Conservation (phyloP, 2,888 invertebrate genomes). For the Polyommatus iphigenia region DNA sequence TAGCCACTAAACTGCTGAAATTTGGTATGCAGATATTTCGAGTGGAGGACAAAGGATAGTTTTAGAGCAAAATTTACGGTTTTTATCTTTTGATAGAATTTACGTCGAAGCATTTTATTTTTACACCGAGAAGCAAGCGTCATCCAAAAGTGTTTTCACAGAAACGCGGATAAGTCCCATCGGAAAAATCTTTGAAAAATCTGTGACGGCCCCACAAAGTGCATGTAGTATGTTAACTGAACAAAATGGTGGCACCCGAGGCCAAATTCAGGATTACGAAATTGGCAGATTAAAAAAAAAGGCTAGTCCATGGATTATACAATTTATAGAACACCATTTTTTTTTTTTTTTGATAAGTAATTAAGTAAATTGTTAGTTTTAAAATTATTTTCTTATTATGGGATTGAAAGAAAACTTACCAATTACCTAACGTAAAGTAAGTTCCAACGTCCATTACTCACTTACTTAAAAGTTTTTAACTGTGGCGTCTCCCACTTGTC, state of each 20-base stretch:
- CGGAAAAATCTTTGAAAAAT: background rate
- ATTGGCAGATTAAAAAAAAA: background rate
- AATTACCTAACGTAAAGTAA: background rate
- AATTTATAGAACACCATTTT: background rate
- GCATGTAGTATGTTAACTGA: background rate
- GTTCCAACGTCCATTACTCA: background rate
- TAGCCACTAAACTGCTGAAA: background rate
- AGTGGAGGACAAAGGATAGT: background rate
- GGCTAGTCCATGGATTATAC: background rate
- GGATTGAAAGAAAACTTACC: background rate
- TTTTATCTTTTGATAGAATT: background rate
- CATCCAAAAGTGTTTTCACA: background rate
- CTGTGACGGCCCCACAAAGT: background rate
- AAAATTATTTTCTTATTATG: background rate
- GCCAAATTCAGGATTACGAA: background rate
- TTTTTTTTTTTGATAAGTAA: background rate
- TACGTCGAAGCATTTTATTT: background rate
- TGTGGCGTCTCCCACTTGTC: background rate
- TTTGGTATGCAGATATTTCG: background rate
- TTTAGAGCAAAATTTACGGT: background rate
- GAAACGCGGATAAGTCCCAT: background rate
- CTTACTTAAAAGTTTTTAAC: background rate
- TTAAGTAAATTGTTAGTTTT: background rate
- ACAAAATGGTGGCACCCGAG: constrained; percentile 9
- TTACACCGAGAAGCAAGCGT: background rate